phyloP scores from a whole-genome alignment of 2,797 vertebrate species.

The Podargus strigoides region DNA sequence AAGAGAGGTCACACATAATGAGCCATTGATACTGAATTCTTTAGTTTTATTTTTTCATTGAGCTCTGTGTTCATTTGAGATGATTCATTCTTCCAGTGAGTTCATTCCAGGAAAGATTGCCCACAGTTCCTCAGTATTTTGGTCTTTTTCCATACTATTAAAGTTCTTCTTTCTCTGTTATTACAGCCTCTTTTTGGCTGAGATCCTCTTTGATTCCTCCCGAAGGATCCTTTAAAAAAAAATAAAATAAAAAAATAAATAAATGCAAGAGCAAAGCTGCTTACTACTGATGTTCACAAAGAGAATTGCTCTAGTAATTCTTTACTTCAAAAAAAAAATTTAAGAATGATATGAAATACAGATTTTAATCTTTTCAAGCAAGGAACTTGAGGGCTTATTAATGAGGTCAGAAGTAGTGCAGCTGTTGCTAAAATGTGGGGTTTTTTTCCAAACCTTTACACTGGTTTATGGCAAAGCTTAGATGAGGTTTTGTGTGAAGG shows the following conservation, averaged over 20 bases:
- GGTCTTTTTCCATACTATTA: neutral
- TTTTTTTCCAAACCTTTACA: neutral
- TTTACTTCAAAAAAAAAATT: neutral
- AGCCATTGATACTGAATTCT: neutral
- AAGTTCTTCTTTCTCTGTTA: constrained; percentile 43
- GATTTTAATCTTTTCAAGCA: neutral
- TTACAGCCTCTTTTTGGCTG: neutral
- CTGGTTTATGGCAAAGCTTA: neutral
- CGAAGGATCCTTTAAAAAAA: neutral
- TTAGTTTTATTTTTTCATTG: neutral
- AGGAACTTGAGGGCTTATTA: neutral
- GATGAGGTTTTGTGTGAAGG: neutral
- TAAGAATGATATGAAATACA: neutral
- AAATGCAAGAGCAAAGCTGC: neutral
- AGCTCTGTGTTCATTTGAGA: neutral
- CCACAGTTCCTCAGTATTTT: neutral
- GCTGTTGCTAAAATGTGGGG: neutral
- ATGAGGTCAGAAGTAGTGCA: neutral
- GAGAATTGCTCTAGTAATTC: neutral
- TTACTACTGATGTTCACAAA: neutral
- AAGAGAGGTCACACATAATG: neutral
- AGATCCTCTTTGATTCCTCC: constrained; percentile 5
- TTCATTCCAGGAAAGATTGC: constrained; percentile 1
- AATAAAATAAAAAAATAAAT: too few species aligned
- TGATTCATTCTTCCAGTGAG: neutral